These are phyloP conservation scores for Copidosoma aretas DNA, from an alignment of 2,888 invertebrate species.

Conservation along the genomic window DNA sequence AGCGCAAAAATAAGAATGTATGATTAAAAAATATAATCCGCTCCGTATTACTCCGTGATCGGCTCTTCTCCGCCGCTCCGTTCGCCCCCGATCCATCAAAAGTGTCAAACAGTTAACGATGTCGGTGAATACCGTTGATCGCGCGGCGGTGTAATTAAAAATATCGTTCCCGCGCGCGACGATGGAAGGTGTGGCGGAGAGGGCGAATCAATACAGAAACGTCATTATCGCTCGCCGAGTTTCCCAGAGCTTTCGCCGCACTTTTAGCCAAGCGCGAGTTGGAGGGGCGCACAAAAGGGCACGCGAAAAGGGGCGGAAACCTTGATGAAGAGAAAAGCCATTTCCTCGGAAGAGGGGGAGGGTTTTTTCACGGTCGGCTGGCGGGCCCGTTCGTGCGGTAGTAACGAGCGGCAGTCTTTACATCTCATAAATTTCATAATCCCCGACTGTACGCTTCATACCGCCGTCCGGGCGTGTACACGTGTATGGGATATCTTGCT, in stretches of 20 bases:
- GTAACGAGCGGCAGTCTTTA: conserved; percentile 37
- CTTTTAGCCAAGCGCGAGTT: background rate
- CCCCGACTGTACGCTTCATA: no score
- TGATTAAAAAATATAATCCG: no score
- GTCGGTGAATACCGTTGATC: no score
- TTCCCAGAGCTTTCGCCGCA: conserved; percentile 4
- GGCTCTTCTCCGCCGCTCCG: no score
- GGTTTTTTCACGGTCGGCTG: conserved; percentile 25
- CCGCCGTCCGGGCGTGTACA: background rate
- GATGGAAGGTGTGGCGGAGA: background rate
- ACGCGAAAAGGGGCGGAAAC: conserved; percentile 12
- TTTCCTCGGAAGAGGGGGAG: conserved; percentile 9
- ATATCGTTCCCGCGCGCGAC: no score
- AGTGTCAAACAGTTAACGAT: no score
- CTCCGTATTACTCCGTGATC: no score
- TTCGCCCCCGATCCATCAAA: no score
- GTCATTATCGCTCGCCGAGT: conserved; percentile 5
- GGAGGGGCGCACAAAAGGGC: background rate
- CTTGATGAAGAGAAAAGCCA: conserved; percentile 20
- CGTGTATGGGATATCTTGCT: background rate
- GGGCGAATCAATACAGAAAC: conserved; percentile 17
- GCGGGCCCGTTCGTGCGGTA: conserved; percentile 32
- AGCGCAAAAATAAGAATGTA: no score
- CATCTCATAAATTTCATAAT: conserved; percentile 38
- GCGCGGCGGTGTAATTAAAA: no score